phyloP scores from a whole-genome alignment of 2,888 invertebrate species.

The Vanessa cardui region DNA sequence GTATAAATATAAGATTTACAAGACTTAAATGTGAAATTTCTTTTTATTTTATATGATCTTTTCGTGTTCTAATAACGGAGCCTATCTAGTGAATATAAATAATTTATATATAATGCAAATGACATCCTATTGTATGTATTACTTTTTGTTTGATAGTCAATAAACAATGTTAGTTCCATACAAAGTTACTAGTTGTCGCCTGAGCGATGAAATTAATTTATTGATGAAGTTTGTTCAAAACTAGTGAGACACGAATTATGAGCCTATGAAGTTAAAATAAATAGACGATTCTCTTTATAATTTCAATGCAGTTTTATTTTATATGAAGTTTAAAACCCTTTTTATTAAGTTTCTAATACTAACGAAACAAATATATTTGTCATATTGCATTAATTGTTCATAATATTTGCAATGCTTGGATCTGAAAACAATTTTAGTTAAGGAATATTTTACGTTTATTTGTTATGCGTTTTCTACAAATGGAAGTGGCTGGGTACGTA shows the following conservation, averaged over 20 bases:
- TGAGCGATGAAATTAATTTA: conserved; percentile 50
- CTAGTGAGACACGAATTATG: conserved; percentile 70
- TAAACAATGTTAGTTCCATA: conserved; percentile 41
- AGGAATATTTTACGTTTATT: too few species aligned
- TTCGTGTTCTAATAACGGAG: background rate
- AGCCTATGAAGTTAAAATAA: conserved; percentile 70
- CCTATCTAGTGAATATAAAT: conserved; percentile 8
- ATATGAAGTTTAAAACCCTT: background rate
- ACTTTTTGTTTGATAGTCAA: conserved; percentile 33
- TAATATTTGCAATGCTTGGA: too few species aligned
- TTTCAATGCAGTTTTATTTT: conserved; percentile 49
- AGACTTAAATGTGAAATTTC: background rate
- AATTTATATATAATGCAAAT: conserved; percentile 13
- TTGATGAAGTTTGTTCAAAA: conserved; percentile 57
- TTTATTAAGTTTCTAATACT: too few species aligned
- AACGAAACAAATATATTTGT: too few species aligned
- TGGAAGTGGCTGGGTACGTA: too few species aligned
- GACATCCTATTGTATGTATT: conserved; percentile 20
- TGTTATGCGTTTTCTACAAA: too few species aligned
- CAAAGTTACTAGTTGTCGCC: conserved; percentile 42
- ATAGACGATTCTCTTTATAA: conserved; percentile 73
- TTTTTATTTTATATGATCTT: background rate
- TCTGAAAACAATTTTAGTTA: too few species aligned
- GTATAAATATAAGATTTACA: background rate
- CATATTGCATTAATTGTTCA: too few species aligned